Evolutionary conservation across 2,888 invertebrate genomes (phyloP), one percentile per base, ranked within the genome.

Genomic region (Scaptomyza parva): DNA sequence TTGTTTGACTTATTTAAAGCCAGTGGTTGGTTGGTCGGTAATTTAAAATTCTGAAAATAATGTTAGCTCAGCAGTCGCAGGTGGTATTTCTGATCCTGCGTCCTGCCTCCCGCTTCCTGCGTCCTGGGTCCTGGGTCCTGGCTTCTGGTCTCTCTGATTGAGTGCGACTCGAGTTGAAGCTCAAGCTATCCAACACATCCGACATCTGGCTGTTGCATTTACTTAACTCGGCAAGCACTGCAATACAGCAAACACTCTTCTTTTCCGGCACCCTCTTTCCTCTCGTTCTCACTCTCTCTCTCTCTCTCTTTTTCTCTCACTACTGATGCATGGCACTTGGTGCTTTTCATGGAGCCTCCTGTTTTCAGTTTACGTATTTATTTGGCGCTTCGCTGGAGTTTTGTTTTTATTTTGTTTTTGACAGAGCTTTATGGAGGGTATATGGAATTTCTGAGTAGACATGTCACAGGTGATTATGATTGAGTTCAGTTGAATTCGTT

Each of bases 371-470:
- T 48, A 43, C 44, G 59, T 85, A 79, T 82, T 82, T 87, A 73
- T 73, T 85, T 79, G 79, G 79, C 72, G 62, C 70, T 82, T 73
- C 63, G 66, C 60, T 87, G 54, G 17, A 37, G 28, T n/a, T 58
- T 67, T 69, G 3, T 58, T 66, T 69, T 79, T 67, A 55, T n/a
- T n/a, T n/a, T n/a, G n/a, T n/a, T n/a, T n/a, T n/a, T n/a, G n/a
- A n/a, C n/a, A 50, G 1, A 12, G 9, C 18, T 7, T 14, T 3
- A 14, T 14, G 8, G 0, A 17, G 8, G 24, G 9, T 33, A 24
- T 11, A 6, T 9, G 17, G 9, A 18, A 11, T 18, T 22, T n/a
- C 2, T 24, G 22, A 24, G 2, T 28, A 17, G 6, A 2, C 2
- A 9, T 52, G 52, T 28, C 2, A 28, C n/a, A n/a, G n/a, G n/a